phyloP scores from a whole-genome alignment of 2,888 invertebrate species.

The Trissoscelio sp. region DNA sequence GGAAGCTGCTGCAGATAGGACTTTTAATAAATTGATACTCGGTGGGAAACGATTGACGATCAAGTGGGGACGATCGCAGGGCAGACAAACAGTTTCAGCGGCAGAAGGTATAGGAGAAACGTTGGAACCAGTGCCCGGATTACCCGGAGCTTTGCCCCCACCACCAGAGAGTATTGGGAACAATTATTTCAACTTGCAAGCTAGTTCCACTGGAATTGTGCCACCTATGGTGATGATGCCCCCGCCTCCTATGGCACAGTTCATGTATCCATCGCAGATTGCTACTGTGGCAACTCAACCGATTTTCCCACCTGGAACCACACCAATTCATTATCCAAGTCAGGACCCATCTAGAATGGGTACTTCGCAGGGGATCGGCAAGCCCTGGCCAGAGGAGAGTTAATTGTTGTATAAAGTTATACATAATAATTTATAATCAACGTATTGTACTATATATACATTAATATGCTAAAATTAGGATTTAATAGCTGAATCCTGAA shows the following conservation, averaged over 20 bases:
- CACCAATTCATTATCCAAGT: slow-evolving; percentile 95
- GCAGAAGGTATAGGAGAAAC: slow-evolving; percentile 85
- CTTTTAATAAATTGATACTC: slow-evolving; percentile 95
- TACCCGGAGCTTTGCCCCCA: slow-evolving; percentile 89
- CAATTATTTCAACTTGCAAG: slow-evolving; percentile 88
- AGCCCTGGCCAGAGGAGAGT: slow-evolving; percentile 82
- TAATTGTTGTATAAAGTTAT: slow-evolving; percentile 8
- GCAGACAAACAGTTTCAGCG: slow-evolving; percentile 85
- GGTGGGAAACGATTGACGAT: slow-evolving; percentile 96
- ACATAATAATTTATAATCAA: not conserved
- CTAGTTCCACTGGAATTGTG: slow-evolving; percentile 78
- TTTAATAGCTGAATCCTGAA: no score
- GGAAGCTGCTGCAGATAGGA: slow-evolving; percentile 96
- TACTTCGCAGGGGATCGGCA: slow-evolving; percentile 84
- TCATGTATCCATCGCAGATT: slow-evolving; percentile 83
- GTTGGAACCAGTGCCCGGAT: slow-evolving; percentile 90
- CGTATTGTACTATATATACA: no score
- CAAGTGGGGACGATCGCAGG: slow-evolving; percentile 99
- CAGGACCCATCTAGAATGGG: slow-evolving; percentile 98
- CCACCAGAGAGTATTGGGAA: slow-evolving; percentile 86
- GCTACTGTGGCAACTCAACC: slow-evolving; percentile 83
- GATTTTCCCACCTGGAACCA: slow-evolving; percentile 84
- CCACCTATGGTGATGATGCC: slow-evolving; percentile 82
- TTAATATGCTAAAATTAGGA: no score
- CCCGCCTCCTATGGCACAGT: slow-evolving; percentile 83